Percentiles rank a stretch among this genome's conserved stretches.
These are phyloP conservation scores for Poeciliopsis retropinna DNA, from an alignment of 2,113 vertebrate species.

Conservation along the genomic window DNA sequence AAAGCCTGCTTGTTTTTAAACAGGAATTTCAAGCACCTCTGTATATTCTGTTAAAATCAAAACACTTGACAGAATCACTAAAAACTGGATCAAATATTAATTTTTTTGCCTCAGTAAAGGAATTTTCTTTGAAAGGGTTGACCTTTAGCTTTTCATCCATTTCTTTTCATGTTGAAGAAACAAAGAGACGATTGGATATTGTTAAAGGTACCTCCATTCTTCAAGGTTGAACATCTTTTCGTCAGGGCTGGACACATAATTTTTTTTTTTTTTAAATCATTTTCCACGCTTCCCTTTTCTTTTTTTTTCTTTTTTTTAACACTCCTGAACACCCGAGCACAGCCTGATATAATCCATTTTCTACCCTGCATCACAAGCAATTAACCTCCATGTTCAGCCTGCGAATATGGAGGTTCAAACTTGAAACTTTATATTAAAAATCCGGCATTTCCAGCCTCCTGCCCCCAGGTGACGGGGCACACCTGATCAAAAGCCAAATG, in stretches of 20 bases:
- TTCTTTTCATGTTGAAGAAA: not conserved
- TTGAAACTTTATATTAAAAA: not conserved
- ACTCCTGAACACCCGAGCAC: not conserved
- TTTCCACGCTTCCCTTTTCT: not conserved
- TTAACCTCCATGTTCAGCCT: not conserved
- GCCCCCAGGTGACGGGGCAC: not conserved
- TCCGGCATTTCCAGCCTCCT: not conserved
- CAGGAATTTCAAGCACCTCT: too few relatives aligned
- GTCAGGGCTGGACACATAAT: not conserved
- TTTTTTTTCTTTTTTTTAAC: not conserved
- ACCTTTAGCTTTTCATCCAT: not conserved
- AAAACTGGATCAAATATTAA: not conserved
- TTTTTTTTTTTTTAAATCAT: not conserved
- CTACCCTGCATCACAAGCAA: not conserved
- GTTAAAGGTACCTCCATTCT: not conserved
- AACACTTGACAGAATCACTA: not conserved
- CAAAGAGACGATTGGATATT: not conserved
- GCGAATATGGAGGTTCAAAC: constrained; percentile 6
- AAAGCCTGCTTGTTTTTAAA: too few relatives aligned
- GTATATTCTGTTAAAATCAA: not conserved
- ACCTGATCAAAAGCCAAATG: constrained; percentile 13
- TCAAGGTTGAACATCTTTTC: not conserved
- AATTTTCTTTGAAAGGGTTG: not conserved
- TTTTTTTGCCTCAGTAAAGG: not conserved
- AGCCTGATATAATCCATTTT: constrained; percentile 5